phyloP scores from a whole-genome alignment of 2,113 vertebrate species.

The Hippocampus guttulatus region DNA sequence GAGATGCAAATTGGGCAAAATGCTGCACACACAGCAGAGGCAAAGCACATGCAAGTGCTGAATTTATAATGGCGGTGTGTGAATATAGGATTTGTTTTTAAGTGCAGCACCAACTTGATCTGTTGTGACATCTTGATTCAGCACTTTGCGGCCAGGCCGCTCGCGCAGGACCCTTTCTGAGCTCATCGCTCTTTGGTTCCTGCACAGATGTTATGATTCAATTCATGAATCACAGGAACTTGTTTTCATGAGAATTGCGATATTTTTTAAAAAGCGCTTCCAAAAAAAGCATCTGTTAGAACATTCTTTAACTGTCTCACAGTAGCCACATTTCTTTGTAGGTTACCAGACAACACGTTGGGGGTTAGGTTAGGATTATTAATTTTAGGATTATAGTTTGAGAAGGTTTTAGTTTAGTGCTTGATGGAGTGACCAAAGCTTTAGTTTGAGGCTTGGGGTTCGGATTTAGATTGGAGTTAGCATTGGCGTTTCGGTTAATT shows the following conservation, averaged over 20 bases:
- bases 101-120: slow-evolving; percentile 25
- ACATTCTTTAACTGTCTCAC: background rate
- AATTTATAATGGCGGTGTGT: slow-evolving; percentile 57
- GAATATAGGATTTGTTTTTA: slow-evolving; percentile 26
- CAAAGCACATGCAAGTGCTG: slow-evolving; percentile 44
- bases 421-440: no score
- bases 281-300: background rate
- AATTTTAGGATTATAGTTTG: background rate
- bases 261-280: background rate
- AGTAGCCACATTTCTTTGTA: background rate
- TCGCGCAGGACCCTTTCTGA: background rate
- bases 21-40: slow-evolving; percentile 58
- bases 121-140: slow-evolving; percentile 29
- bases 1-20: slow-evolving; percentile 44
- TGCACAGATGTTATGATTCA: background rate
- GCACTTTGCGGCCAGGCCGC: slow-evolving; percentile 28
- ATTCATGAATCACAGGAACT: background rate
- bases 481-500: background rate
- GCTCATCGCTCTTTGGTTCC: background rate
- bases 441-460: no score
- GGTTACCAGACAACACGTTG: no score
- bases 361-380: no score
- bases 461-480: no score
- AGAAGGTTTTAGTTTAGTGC: background rate
- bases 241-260: background rate